Evolutionary conservation across 2,113 vertebrate genomes (phyloP).

Genomic region (Cyprinodon variegatus): DNA sequence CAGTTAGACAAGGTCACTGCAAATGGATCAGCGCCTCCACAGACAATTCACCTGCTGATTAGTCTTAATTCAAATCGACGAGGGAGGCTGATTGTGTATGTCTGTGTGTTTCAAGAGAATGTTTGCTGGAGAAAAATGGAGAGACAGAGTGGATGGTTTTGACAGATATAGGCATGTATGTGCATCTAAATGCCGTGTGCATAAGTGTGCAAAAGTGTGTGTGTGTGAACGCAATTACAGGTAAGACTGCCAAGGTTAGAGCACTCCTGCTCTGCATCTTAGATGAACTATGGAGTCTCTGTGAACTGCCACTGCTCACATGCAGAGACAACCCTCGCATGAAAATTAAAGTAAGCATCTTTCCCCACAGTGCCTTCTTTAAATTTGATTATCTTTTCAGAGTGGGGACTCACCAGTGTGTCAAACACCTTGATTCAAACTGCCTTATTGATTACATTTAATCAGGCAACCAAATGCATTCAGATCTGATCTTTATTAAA

Average conservation of each 20-base stretch:
- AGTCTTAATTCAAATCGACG: conserved; percentile 64
- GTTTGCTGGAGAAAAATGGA: conserved; percentile 47
- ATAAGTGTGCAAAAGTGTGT: conserved; percentile 6
- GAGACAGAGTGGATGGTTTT: conserved; percentile 15
- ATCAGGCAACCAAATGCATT: conserved; percentile 15
- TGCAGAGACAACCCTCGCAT: conserved; percentile 14
- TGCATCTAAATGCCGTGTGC: conserved; percentile 35
- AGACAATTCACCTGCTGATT: conserved; percentile 72
- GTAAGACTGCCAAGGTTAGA: conserved; percentile 63
- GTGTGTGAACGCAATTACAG: conserved; percentile 29
- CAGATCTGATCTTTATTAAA: conserved; percentile 25
- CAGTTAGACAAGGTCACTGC: conserved; percentile 65
- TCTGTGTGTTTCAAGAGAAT: conserved; percentile 13
- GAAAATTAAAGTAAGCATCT: conserved; percentile 29
- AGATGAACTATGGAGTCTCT: conserved; percentile 53
- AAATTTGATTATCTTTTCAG: conserved; percentile 22
- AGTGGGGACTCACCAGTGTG: conserved; percentile 8
- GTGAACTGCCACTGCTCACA: conserved; percentile 51
- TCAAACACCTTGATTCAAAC: conserved; percentile 31
- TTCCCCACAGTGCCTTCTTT: conserved; percentile 7
- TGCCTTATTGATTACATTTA: conserved; percentile 33
- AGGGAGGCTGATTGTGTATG: conserved; percentile 32
- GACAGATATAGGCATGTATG: conserved; percentile 29
- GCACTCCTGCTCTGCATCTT: conserved; percentile 49
- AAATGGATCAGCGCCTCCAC: conserved; percentile 56